Conservation (phyloP, 2,113 vertebrate species). For the Xiphias gladius region DNA sequence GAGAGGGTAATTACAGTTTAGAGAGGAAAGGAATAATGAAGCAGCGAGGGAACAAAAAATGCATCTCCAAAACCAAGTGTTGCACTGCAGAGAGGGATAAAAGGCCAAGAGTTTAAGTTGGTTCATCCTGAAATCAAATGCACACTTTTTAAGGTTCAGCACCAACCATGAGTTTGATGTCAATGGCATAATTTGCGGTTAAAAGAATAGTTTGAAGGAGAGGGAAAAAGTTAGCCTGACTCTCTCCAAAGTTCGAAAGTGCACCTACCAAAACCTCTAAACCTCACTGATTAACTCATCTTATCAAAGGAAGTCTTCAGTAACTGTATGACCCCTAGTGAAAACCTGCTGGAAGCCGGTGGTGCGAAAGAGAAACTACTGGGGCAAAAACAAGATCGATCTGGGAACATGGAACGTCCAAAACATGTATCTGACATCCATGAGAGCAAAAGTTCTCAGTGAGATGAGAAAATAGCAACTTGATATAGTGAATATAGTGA, state of each 20-base stretch:
- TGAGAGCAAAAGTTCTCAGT: neutral
- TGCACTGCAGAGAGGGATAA: slow-evolving; percentile 2
- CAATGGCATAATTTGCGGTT: slow-evolving; percentile 26
- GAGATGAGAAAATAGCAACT: neutral
- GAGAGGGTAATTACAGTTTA: slow-evolving; percentile 60
- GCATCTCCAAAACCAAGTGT: slow-evolving; percentile 39
- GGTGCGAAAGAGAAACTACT: neutral
- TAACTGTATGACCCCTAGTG: neutral
- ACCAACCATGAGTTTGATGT: slow-evolving; percentile 24
- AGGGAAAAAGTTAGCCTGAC: neutral
- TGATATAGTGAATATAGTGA: neutral
- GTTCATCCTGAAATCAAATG: slow-evolving; percentile 4
- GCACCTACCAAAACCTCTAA: neutral
- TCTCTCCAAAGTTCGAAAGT: neutral
- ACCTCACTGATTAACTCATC: neutral
- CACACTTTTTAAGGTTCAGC: slow-evolving; percentile 24
- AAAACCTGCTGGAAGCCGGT: neutral
- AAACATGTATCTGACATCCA: neutral
- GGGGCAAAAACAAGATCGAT: neutral
- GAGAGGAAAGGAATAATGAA: slow-evolving; percentile 37
- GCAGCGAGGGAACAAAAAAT: slow-evolving; percentile 34
- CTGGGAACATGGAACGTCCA: too few relatives aligned
- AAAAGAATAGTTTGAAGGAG: neutral
- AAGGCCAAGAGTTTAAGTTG: slow-evolving; percentile 18
- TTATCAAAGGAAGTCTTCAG: neutral